Evolutionary conservation across 1,140 invertebrate species (phyloP).

Genomic region (Cotesia vestalis): DNA sequence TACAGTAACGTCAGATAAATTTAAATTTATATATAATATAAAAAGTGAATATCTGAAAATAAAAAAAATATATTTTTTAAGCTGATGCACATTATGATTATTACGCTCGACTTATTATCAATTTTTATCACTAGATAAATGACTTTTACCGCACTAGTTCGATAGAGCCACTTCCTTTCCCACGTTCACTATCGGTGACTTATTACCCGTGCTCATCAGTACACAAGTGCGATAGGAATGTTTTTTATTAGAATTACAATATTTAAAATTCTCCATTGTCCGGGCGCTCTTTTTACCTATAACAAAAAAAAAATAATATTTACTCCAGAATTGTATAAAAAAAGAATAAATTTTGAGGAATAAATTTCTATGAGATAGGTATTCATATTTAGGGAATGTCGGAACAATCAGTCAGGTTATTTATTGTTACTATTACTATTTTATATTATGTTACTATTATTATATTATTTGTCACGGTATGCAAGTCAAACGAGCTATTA

Average conservation of each 20-base stretch:
- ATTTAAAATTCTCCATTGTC: too few species aligned
- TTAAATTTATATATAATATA: too few species aligned
- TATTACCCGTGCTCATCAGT: conserved; percentile 46
- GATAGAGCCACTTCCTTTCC: conserved; percentile 56
- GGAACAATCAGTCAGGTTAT: conserved; percentile 11
- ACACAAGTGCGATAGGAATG: conserved; percentile 10
- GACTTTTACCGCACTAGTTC: not conserved
- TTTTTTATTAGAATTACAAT: conserved; percentile 8
- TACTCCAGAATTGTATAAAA: not conserved
- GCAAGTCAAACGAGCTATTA: conserved; percentile 65
- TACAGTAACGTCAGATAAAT: too few species aligned
- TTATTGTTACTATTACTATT: too few species aligned
- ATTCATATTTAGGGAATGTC: too few species aligned
- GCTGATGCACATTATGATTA: conserved; percentile 27
- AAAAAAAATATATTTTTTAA: conserved; percentile 7
- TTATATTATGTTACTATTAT: too few species aligned
- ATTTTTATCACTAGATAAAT: conserved; percentile 32
- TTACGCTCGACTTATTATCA: conserved; percentile 33
- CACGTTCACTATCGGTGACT: conserved; percentile 58
- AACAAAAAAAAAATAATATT: not conserved
- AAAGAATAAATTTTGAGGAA: conserved; percentile 34
- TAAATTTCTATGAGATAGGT: not conserved
- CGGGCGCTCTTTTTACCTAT: too few species aligned
- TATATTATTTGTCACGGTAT: conserved; percentile 54
- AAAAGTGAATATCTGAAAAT: not conserved